Evolutionary conservation across 2,797 vertebrate species (phyloP), one percentile per base, ranked within the genome.

Genomic region (Geotrypetes seraphini): DNA sequence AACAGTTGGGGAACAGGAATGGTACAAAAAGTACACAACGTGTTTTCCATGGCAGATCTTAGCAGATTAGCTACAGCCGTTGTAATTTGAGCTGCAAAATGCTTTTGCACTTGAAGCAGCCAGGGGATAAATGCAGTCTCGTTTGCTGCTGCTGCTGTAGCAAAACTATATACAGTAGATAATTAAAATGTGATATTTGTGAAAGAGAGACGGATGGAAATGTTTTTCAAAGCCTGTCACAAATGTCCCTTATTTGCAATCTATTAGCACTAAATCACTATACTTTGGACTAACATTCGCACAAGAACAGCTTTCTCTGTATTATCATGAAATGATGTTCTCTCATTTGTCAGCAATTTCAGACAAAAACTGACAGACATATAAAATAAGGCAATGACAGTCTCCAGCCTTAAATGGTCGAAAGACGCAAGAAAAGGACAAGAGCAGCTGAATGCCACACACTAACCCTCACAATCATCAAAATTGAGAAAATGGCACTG

Each of bases 391-490:
- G n/a, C 24, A 25, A 28, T 3, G 30, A 31, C 4, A 45, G 20
- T 15, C 36, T 33, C 29, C 11, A 19, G 18, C 37, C 45, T 16
- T 37, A 9, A 26, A 9, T n/a, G 14, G 8, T 3, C 19, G 32
- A 35, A 28, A 24, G 35, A 43, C 20, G 22, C 7, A 18, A 41
- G 11, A 9, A 31, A 41, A 37, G 16, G 21, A 23, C 16, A 43
- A 49, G 43, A 39, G 13, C 22, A 34, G 25, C 10, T 36, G 4
- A 16, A 21, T 19, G 24, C 16, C 20, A 22, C 15, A 5, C 25
- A 11, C 29, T 34, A 43, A 49, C 11, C n/a, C 27, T 34, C n/a
- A 33, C 12, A 35, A 51, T 43, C 39, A 47, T 37, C 40, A 38
- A 17, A 56, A 47, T 39, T 8, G 33, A 33, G 12, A 31, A 42